Percentiles rank a stretch among this genome's conserved stretches.
Conservation (phyloP, 2,113 vertebrate species). For the Ctenomys sociabilis region DNA sequence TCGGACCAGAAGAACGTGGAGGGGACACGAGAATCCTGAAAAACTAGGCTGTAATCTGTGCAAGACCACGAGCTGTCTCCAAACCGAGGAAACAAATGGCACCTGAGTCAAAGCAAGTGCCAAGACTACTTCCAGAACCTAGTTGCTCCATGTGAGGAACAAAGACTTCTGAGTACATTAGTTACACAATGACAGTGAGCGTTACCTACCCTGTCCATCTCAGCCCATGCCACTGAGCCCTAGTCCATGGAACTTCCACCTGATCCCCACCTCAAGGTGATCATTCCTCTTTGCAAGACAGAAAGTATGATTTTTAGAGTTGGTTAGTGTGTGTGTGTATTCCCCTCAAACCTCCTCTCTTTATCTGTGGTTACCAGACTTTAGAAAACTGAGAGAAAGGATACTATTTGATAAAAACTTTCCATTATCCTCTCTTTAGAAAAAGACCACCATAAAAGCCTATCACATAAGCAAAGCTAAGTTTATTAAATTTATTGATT, state of each 20-base stretch:
- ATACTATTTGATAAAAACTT: not conserved
- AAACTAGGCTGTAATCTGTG: not conserved
- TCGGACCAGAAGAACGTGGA: not conserved
- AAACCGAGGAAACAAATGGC: not conserved
- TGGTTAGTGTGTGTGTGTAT: not conserved
- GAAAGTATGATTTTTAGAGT: not conserved
- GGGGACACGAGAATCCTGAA: not conserved
- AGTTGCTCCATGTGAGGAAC: not conserved
- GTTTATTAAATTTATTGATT: not conserved
- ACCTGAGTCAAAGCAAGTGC: not conserved
- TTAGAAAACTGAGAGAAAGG: conserved; percentile 18
- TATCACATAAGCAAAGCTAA: conserved; percentile 12
- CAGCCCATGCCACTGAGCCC: not conserved
- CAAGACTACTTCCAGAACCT: not conserved
- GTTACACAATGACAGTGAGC: not conserved
- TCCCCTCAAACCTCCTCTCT: not conserved
- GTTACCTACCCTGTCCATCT: not conserved
- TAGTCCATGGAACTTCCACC: not conserved
- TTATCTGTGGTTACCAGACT: conserved; percentile 11
- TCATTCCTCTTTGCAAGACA: not conserved
- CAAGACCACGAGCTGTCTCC: not conserved
- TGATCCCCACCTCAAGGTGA: not conserved
- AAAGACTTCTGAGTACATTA: not conserved
- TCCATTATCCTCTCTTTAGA: not conserved
- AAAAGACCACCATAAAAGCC: not conserved